Conservation (phyloP, 2,888 invertebrate genomes). For the Xestia sexstrigata region DNA sequence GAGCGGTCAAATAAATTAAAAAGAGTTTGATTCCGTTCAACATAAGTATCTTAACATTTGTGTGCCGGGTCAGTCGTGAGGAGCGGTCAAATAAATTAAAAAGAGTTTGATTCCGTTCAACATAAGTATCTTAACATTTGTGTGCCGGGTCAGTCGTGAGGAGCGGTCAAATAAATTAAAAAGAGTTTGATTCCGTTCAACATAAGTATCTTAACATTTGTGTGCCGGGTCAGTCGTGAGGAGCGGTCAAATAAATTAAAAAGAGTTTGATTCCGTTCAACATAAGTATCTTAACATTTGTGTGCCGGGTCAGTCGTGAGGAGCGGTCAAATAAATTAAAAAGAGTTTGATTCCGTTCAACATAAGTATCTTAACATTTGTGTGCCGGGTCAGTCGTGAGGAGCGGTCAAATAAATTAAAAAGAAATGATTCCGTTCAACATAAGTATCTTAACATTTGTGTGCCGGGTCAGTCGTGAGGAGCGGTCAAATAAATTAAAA, state of each 20-base stretch:
- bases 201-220: not conserved
- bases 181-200: not conserved
- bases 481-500: conserved; percentile 74
- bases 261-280: not conserved
- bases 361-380: not conserved
- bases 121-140: not conserved
- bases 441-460: not conserved
- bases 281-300: not conserved
- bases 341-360: not conserved
- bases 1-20: conserved; percentile 73
- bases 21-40: not conserved
- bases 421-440: not conserved
- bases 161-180: conserved; percentile 73
- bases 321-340: conserved; percentile 73
- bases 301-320: not conserved
- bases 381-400: not conserved
- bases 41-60: not conserved
- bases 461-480: not conserved
- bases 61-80: not conserved
- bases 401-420: conserved; percentile 73
- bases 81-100: conserved; percentile 73
- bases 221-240: not conserved
- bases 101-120: not conserved
- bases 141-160: not conserved
- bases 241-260: conserved; percentile 73